Evolutionary conservation across 1,140 invertebrate species (phyloP).

Genomic region (Scaptomyza pallida): DNA sequence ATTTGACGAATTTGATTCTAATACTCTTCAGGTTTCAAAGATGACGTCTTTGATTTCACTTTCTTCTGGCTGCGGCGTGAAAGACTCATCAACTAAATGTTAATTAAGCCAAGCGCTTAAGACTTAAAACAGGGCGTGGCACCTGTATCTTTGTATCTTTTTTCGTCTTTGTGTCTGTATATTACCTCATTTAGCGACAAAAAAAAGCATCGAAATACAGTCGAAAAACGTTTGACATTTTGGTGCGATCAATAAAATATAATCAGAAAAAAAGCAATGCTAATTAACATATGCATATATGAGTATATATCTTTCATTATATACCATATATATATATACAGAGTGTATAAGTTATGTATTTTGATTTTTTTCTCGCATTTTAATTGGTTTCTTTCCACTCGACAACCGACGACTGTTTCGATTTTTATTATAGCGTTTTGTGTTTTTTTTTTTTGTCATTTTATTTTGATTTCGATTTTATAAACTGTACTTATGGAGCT

Average conservation of each 20-base stretch:
- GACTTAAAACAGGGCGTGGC: slow-evolving; percentile 48
- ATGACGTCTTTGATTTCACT: slow-evolving; percentile 66
- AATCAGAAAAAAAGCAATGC: slow-evolving; percentile 61
- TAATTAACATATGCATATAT: slow-evolving; percentile 74
- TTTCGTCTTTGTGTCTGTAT: slow-evolving; percentile 23
- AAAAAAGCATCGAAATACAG: slow-evolving; percentile 26
- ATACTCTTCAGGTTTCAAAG: background rate
- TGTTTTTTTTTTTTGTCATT: slow-evolving; percentile 1
- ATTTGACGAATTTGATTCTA: slow-evolving; percentile 7
- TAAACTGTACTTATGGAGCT: slow-evolving; percentile 69
- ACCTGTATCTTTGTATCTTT: slow-evolving; percentile 14
- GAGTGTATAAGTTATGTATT: slow-evolving; percentile 43
- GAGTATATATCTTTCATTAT: slow-evolving; percentile 24
- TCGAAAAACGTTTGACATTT: slow-evolving; percentile 81
- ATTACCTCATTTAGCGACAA: slow-evolving; percentile 71
- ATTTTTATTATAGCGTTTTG: slow-evolving; percentile 68
- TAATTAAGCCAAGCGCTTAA: slow-evolving; percentile 57
- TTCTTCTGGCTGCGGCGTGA: slow-evolving; percentile 68
- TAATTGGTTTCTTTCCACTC: slow-evolving; percentile 81
- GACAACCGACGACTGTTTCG: slow-evolving; percentile 69
- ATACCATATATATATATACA: slow-evolving; percentile 26
- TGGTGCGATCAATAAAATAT: slow-evolving; percentile 76
- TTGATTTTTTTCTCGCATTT: slow-evolving; percentile 57
- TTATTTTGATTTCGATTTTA: slow-evolving; percentile 39
- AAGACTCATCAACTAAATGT: slow-evolving; percentile 61